Conservation (phyloP, 1,140 invertebrate genomes). For the Drosophila pallidifrons region DNA sequence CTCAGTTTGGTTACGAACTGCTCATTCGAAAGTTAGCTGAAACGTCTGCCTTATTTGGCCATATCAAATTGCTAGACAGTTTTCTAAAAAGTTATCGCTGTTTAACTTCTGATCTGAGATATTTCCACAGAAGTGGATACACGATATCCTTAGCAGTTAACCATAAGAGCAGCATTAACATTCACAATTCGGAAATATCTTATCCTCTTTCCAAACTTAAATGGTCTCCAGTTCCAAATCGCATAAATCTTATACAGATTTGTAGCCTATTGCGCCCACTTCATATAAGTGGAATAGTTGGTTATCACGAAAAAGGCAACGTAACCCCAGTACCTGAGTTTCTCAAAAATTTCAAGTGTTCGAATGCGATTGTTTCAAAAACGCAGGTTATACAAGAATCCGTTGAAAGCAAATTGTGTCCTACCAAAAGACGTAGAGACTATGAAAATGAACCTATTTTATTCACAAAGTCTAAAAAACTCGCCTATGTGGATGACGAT, state of each 20-base stretch:
- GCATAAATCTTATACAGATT: conserved; percentile 61
- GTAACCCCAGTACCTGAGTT: conserved; percentile 41
- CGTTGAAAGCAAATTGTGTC: neutral
- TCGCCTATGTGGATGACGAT: conserved; percentile 31
- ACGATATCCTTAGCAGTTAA: conserved; percentile 13
- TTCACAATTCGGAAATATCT: neutral
- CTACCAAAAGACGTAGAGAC: neutral
- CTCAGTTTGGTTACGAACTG: conserved; percentile 60
- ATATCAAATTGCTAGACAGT: conserved; percentile 33
- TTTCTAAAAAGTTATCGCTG: conserved; percentile 22
- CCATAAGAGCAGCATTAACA: neutral
- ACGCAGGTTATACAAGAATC: neutral
- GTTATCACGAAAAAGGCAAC: conserved; percentile 39
- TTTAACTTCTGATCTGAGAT: conserved; percentile 25
- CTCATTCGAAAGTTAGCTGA: conserved; percentile 36
- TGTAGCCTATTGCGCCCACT: conserved; percentile 61
- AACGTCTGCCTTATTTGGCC: conserved; percentile 44
- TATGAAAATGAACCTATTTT: neutral
- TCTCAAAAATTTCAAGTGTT: conserved; percentile 44
- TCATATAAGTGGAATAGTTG: conserved; percentile 58
- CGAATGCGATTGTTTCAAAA: neutral
- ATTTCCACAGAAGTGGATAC: conserved; percentile 17
- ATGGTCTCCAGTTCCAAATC: conserved; percentile 58
- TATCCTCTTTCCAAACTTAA: conserved; percentile 15
- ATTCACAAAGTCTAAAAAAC: conserved; percentile 21